Evolutionary conservation across 2,797 vertebrate genomes (phyloP), one percentile per base, ranked within the genome.

Genomic region (Monodelphis domestica): DNA sequence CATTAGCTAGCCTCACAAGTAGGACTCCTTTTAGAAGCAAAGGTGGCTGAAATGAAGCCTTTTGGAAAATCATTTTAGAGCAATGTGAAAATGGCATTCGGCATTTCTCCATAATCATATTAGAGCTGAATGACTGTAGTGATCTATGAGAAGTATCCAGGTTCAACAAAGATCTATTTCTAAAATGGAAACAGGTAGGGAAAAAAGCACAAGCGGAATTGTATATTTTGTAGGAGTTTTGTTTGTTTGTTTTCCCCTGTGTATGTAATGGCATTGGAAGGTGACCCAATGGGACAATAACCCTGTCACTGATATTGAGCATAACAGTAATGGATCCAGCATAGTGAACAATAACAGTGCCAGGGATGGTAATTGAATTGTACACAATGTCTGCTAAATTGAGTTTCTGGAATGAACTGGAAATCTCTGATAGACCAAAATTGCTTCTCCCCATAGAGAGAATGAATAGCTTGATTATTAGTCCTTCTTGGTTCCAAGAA

Each of bases 11-110:
- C 14, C 59, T 5, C 45, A 3, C 30, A 54, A 54, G 52, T 91
- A 1, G 87, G 7, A 26, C n/a, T 5, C 70, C 6, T 21, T 55
- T 96, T 59, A 38, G 54, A 90, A 24, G 55, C 91, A 53, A 94
- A 33, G 93, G 29, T 53, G 88, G 92, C 0, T 89, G 7, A 26
- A 94, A 2, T 15, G 1, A 95, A 93, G 53, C 0, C 14, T 15
- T 63, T 93, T 54, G 52, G 50, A 29, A 91, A 95, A 84, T 90
- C 26, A 84, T 92, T 45, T 54, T 92, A 52, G 54, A 84, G 78
- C 15, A 70, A 54, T 54, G 26, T 94, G 88, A 91, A 94, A 92
- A 56, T 94, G 91, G 54, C 84, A 93, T 53, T 63, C 24, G 53
- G 88, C 28, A 1, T 56, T 63, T 92, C 56, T 54, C 45, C 26